A percentile compares a stretch with the other conserved stretches of the same genome.
Conservation (phyloP, 1,140 invertebrate genomes). For the Sycophila sp. region DNA sequence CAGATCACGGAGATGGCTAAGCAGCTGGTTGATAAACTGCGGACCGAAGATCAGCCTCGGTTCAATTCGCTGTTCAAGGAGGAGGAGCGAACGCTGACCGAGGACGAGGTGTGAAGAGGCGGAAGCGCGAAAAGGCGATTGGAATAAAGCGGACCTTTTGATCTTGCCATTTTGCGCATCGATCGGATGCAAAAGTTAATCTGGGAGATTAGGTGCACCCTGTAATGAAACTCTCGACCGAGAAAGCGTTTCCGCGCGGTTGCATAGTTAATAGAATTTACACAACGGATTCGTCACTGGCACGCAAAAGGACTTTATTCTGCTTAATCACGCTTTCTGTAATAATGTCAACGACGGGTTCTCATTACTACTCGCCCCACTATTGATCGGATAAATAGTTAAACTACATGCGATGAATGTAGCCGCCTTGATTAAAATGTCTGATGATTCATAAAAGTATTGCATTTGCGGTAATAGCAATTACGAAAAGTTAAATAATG, state of each 20-base stretch:
- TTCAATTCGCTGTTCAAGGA: neutral
- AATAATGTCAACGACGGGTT: neutral
- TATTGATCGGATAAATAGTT: constrained; percentile 2
- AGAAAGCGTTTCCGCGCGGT: neutral
- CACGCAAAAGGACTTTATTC: constrained; percentile 9
- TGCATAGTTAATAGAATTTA: constrained; percentile 11
- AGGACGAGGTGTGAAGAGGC: constrained; percentile 51
- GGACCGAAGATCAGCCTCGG: neutral
- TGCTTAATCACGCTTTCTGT: neutral
- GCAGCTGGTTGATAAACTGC: constrained; percentile 13
- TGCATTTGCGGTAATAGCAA: neutral
- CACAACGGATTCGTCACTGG: neutral
- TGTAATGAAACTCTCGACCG: neutral
- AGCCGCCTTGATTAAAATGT: constrained; percentile 1
- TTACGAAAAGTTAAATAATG: neutral
- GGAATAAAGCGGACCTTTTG: too few species aligned
- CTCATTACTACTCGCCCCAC: neutral
- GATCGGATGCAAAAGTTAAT: neutral
- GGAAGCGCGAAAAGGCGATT: neutral
- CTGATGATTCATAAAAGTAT: neutral
- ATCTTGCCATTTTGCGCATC: neutral
- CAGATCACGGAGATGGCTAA: constrained; percentile 28
- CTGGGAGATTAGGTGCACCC: neutral
- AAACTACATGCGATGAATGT: neutral
- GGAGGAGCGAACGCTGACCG: constrained; percentile 36